phyloP scores from a whole-genome alignment of 2,113 vertebrate species.

The Cranoglanis bouderius region DNA sequence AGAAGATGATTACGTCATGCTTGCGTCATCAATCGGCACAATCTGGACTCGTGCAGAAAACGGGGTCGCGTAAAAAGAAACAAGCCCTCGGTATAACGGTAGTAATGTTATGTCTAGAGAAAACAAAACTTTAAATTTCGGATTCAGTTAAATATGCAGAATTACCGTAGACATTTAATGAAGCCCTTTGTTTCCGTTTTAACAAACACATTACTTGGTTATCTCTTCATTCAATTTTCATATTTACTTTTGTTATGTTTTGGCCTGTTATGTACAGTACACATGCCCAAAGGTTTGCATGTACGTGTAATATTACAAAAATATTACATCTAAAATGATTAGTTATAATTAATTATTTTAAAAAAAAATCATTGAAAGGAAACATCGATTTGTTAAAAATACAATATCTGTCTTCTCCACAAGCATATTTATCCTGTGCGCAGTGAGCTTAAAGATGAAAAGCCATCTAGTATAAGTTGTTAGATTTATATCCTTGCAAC shows the following conservation, averaged over 20 bases:
- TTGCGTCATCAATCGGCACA: not conserved
- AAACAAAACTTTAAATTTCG: not conserved
- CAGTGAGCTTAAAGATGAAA: not conserved
- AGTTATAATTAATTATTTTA: too few relatives aligned
- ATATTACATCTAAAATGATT: not conserved
- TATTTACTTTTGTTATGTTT: not conserved
- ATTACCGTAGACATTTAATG: not conserved
- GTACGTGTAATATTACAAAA: not conserved
- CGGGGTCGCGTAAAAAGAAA: not conserved
- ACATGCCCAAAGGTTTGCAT: not conserved
- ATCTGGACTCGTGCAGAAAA: not conserved
- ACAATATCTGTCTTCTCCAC: not conserved
- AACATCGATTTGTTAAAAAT: not conserved
- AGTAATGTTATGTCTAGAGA: not conserved
- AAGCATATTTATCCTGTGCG: not conserved
- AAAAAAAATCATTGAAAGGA: too few relatives aligned
- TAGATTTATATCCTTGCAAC: not conserved
- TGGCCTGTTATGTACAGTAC: not conserved
- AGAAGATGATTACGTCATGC: not conserved
- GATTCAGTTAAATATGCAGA: not conserved
- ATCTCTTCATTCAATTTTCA: not conserved
- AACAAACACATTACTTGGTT: not conserved
- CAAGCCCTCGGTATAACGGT: not conserved
- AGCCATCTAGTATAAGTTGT: not conserved
- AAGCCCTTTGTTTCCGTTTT: not conserved